Conservation (phyloP, 2,888 invertebrate genomes). For the Thymelicus acteon region DNA sequence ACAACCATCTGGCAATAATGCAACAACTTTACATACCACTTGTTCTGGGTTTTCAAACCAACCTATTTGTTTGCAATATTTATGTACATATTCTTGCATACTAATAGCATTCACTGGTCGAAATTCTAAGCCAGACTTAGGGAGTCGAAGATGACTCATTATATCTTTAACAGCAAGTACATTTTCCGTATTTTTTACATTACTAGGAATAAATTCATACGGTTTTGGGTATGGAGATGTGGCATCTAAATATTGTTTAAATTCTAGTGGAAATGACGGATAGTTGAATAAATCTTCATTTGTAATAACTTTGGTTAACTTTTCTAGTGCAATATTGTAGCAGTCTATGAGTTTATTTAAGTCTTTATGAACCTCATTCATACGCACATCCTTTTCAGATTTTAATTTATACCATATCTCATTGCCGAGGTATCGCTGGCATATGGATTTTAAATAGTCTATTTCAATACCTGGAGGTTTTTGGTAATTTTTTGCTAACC, state of each 20-base stretch:
- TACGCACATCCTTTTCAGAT: conserved; percentile 64
- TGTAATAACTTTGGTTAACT: conserved; percentile 84
- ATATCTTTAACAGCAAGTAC: conserved; percentile 77
- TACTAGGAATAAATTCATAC: conserved; percentile 87
- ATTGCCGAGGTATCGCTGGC: conserved; percentile 84
- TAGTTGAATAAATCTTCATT: conserved; percentile 85
- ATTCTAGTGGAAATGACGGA: conserved; percentile 87
- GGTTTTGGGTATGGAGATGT: conserved; percentile 85
- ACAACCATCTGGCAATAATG: conserved; percentile 68
- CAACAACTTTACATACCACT: conserved; percentile 79
- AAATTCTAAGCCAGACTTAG: conserved; percentile 72
- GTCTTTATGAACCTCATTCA: conserved; percentile 77
- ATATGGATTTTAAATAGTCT: conserved; percentile 81
- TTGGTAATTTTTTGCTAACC: conserved; percentile 80
- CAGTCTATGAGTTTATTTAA: conserved; percentile 85
- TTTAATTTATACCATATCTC: conserved; percentile 86
- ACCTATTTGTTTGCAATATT: conserved; percentile 80
- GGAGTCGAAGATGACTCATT: conserved; percentile 84
- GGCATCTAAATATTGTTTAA: conserved; percentile 81
- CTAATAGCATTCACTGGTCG: conserved; percentile 68
- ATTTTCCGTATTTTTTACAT: conserved; percentile 83
- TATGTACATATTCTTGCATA: conserved; percentile 75
- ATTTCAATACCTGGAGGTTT: conserved; percentile 83
- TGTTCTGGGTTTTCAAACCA: conserved; percentile 76
- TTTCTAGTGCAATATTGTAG: conserved; percentile 88